phyloP scores from a whole-genome alignment of 2,113 vertebrate genomes.

The Esox niger region DNA sequence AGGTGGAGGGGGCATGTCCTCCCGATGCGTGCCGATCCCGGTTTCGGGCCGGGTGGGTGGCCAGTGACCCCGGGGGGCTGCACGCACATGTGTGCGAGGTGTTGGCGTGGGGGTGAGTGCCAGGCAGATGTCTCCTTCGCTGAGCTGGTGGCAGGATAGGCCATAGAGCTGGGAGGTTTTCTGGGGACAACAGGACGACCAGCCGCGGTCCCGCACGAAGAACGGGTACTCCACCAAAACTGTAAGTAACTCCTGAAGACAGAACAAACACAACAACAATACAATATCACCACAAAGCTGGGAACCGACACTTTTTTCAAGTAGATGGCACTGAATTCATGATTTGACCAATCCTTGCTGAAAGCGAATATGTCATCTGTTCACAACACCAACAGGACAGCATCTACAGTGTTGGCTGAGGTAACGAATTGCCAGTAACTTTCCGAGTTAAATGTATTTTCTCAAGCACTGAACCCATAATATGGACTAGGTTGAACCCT shows the following conservation, averaged over 20 bases:
- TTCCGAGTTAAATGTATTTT: not conserved
- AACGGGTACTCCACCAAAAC: constrained; percentile 80
- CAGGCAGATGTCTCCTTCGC: constrained; percentile 73
- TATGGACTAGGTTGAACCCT: constrained; percentile 24
- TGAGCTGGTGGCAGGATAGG: constrained; percentile 73
- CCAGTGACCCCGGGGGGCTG: constrained; percentile 41
- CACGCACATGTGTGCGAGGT: constrained; percentile 3
- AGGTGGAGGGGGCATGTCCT: constrained; percentile 65
- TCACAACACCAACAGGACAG: no score
- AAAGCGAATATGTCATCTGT: no score
- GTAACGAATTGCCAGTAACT: no score
- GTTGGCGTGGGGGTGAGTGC: constrained; percentile 67
- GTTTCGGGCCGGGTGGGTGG: constrained; percentile 46
- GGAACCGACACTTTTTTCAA: no score
- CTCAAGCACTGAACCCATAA: not conserved
- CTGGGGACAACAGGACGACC: constrained; percentile 78
- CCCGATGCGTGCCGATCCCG: constrained; percentile 48
- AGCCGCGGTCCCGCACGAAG: constrained; percentile 74
- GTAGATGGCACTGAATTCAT: no score
- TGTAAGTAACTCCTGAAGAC: constrained; percentile 73
- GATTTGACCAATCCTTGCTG: no score
- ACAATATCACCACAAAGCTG: no score
- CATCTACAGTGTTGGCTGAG: no score
- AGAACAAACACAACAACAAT: constrained; percentile 49
- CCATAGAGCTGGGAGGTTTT: constrained; percentile 71